phyloP scores from a whole-genome alignment of 37 sponge, comb jelly and placozoan genomes.

The Ephydatia muelleri region DNA sequence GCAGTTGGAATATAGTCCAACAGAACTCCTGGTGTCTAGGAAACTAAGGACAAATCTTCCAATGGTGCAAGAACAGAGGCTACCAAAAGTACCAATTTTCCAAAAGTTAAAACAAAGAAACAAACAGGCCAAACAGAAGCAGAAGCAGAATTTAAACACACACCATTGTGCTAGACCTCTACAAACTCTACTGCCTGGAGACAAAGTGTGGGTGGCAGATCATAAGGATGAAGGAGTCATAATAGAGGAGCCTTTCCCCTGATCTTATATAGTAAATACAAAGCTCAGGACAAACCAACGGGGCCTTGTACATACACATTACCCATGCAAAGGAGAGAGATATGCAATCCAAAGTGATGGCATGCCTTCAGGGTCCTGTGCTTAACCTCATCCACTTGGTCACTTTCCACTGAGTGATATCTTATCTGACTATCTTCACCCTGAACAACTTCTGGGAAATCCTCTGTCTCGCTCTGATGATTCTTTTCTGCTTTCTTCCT shows the following conservation, averaged over 20 bases:
- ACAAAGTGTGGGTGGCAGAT: conserved; percentile 6
- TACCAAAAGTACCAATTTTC: conserved; percentile 14
- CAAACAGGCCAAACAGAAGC: background rate
- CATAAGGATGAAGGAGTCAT: background rate
- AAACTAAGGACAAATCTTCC: conserved; percentile 14
- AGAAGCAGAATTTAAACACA: background rate
- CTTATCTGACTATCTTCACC: too few relatives aligned
- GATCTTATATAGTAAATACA: background rate
- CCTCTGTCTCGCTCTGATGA: too few relatives aligned
- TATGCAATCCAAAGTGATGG: too few relatives aligned
- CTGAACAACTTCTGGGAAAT: too few relatives aligned
- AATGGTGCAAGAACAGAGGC: background rate
- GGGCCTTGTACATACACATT: too few relatives aligned
- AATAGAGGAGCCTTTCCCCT: background rate
- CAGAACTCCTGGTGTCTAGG: conserved; percentile 29
- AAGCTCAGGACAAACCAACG: too few relatives aligned
- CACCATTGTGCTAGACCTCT: conserved; percentile 2
- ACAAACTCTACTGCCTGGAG: background rate
- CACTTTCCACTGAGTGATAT: too few relatives aligned
- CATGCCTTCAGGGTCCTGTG: too few relatives aligned
- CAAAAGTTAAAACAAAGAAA: background rate
- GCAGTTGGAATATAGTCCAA: conserved; percentile 16
- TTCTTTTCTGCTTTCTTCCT: too few relatives aligned
- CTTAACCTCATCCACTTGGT: too few relatives aligned
- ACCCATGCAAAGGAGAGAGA: too few relatives aligned